Evolutionary conservation across 2,888 invertebrate species (phyloP).

Genomic region (Carcina quercana): DNA sequence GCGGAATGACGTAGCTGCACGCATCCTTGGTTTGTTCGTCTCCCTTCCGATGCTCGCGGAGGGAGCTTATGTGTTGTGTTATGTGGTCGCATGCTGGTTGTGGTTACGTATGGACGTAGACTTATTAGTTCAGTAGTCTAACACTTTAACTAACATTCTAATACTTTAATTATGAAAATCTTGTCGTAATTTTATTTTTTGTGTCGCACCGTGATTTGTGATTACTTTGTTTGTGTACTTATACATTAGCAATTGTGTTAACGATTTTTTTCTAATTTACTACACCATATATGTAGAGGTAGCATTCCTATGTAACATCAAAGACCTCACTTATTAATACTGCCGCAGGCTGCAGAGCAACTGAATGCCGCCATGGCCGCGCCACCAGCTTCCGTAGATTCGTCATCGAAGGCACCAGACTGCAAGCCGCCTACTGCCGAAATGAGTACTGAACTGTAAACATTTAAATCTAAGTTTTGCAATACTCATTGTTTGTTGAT

Average conservation of each 20-base stretch:
- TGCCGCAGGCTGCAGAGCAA: conserved; percentile 66
- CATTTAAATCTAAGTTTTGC: no score
- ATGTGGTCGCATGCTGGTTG: conserved; percentile 47
- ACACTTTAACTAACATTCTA: conserved; percentile 54
- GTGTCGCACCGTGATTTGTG: conserved; percentile 12
- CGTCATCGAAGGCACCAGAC: conserved; percentile 33
- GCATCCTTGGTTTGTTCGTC: conserved; percentile 48
- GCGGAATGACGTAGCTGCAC: conserved; percentile 67
- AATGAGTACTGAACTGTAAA: conserved; percentile 81
- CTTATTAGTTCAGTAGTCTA: conserved; percentile 27
- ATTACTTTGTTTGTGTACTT: conserved; percentile 5
- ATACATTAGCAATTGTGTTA: no score
- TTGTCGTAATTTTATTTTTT: conserved; percentile 15
- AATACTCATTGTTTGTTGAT: no score
- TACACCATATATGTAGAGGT: no score
- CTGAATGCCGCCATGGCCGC: conserved; percentile 36
- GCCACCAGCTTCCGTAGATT: conserved; percentile 17
- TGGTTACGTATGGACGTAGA: conserved; percentile 27
- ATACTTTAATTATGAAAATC: conserved; percentile 19
- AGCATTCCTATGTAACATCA: no score
- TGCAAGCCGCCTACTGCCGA: conserved; percentile 57
- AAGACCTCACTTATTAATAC: conserved; percentile 6
- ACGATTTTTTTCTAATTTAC: no score
- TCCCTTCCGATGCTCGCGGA: conserved; percentile 27
- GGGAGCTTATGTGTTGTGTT: conserved; percentile 23